Evolutionary conservation across 2,888 invertebrate species (phyloP), one percentile per base, ranked within the genome.

Genomic region (Stenoptilia bipunctidactyla): DNA sequence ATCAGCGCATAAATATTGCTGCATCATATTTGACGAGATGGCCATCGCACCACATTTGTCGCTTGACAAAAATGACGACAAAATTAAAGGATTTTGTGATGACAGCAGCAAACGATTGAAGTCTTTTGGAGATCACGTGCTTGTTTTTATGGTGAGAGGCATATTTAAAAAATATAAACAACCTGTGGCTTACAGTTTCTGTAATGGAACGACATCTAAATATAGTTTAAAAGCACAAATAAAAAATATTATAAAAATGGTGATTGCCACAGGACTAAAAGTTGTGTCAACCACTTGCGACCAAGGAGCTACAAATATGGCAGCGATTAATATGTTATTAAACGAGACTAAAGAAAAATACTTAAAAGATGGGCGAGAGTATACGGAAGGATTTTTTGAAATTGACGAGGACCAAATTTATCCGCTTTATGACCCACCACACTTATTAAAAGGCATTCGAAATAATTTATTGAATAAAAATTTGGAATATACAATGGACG

Each of bases 281-380:
- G 41, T 56, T 14, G 43, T 56, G n/a, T 53, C 55, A 9, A 53
- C 54, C 2, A 45, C 57, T 20, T 55, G 47, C 44, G 58, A 59
- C 41, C 56, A 58, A 40, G 58, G 53, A 12, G 38, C 50, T 1
- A 49, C 48, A n/a, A 60, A 41, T 25, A 38, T 27, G 34, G 15
- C 20, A 30, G 43, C 43, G 8, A 9, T 43, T 1, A 43, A 43
- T 13, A 1, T 35, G 1, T 25, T 38, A 10, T 13, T 37, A 2
- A 33, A 30, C 1, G 15, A 36, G 0, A 36, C 40, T 1, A 34
- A 14, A 9, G 25, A 9, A 9, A 25, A 6, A 5, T 25, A 25
- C 9, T 20, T n/a, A n/a, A 15, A 14, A 13, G 1, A 35, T 34
- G 25, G 15, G 8, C 13, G 14, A 27, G 1, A 1, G 12, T 20